Percentiles rank a stretch among this genome's conserved stretches.
These are phyloP conservation scores for Lipophrys pholis DNA, from an alignment of 2,113 vertebrate genomes.

Conservation along the genomic window DNA sequence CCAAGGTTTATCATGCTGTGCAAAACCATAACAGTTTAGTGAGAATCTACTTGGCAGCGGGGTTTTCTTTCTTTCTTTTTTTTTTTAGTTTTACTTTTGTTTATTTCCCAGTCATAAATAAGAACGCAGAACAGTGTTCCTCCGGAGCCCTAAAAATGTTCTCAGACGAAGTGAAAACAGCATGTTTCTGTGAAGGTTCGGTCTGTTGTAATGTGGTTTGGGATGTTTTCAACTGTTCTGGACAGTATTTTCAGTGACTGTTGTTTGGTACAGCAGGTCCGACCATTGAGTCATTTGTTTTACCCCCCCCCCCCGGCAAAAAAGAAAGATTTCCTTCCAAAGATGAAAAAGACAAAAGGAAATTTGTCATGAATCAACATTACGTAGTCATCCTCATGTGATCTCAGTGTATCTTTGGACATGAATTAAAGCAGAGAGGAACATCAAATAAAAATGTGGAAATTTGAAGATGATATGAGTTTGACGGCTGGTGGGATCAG, in stretches of 20 bases:
- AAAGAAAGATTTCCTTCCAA: background rate
- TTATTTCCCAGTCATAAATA: conserved; percentile 10
- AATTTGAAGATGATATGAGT: background rate
- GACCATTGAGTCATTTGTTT: background rate
- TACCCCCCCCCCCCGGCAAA: background rate
- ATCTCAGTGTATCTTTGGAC: background rate
- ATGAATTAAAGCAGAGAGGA: background rate
- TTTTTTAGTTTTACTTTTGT: conserved; percentile 6
- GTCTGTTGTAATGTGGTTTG: background rate
- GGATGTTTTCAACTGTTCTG: background rate
- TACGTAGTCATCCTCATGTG: background rate
- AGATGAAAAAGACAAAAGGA: background rate
- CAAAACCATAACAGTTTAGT: conserved; percentile 1
- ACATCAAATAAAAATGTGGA: background rate
- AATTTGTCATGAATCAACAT: conserved; percentile 1
- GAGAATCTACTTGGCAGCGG: conserved; percentile 4
- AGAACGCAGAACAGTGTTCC: background rate
- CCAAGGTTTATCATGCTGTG: conserved; percentile 22
- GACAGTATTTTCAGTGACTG: background rate
- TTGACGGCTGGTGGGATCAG: background rate
- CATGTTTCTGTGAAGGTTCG: conserved; percentile 1
- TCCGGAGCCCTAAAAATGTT: conserved; percentile 9
- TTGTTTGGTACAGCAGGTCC: background rate
- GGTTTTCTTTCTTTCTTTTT: background rate
- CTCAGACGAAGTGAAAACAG: background rate